Evolutionary conservation across 2,797 vertebrate species (phyloP), one percentile per base, ranked within the genome.

Genomic region (Hephaestus fuliginosus): DNA sequence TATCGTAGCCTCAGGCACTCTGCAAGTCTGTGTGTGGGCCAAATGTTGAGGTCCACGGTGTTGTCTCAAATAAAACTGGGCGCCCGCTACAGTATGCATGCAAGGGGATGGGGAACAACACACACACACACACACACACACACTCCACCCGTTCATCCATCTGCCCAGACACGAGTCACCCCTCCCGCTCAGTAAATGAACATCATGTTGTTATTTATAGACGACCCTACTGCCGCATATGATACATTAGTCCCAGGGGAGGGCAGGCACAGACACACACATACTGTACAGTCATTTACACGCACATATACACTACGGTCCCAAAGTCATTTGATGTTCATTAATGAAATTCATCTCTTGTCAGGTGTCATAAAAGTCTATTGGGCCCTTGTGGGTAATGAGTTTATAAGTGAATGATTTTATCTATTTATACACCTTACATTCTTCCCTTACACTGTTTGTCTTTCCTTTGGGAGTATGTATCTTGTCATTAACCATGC

Each of bases 131-230:
- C 11, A 64, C 39, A 76, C 56, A 68, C 58, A 55, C 64, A 56
- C n/a, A 41, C 49, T 58, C 28, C 48, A 71, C 58, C 15, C 22
- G 6, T 76, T 85, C 81, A 86, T 85, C 86, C 83, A 87, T 90
- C 86, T 89, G 82, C 55, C 72, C 75, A 82, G 84, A 89, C 86
- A 87, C 73, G 18, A 82, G 82, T 82, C 86, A 77, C 82, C 81
- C 85, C 76, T 84, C 85, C 77, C 41, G 7, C 80, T 81, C 66
- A 25, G 74, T 80, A 87, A 90, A 91, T 89, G 89, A 92, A 89
- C 89, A 88, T 92, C 86, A 73, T 66, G 84, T 71, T 84, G 88
- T 92, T 94, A 95, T 95, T 93, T 92, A 94, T 94, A 94, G 89
- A 91, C 17, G 84, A 93, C 90, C 88, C 88, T 74, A 60, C 80